Evolutionary conservation across 2,888 invertebrate genomes (phyloP).

Genomic region (Ophioninae sp.): DNA sequence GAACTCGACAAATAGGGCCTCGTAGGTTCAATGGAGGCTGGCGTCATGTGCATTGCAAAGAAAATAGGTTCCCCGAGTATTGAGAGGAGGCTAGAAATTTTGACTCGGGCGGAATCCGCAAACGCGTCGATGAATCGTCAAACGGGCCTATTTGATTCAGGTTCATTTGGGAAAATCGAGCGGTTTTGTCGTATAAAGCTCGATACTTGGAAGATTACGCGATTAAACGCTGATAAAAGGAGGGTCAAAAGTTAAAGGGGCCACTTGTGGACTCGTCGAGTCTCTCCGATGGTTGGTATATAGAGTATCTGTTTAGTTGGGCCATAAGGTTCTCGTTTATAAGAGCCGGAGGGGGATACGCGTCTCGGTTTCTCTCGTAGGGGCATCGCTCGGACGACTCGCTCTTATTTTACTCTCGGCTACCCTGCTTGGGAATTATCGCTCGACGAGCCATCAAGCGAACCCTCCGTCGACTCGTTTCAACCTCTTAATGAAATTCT

Average conservation of each 20-base stretch:
- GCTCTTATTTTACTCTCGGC: constrained; percentile 47
- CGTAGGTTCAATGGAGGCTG: no score
- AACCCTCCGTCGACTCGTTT: constrained; percentile 80
- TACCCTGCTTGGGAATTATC: constrained; percentile 80
- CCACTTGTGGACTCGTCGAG: constrained; percentile 80
- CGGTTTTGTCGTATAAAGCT: constrained; percentile 42
- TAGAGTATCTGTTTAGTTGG: constrained; percentile 80
- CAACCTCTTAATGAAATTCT: constrained; percentile 82
- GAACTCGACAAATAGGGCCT: no score
- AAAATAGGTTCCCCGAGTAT: no score
- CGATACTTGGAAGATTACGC: constrained; percentile 73
- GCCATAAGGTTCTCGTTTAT: constrained; percentile 80
- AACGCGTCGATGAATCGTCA: background rate
- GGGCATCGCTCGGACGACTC: constrained; percentile 61
- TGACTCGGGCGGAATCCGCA: background rate
- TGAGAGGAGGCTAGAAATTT: no score
- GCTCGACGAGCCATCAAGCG: constrained; percentile 81
- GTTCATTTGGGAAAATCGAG: constrained; percentile 33
- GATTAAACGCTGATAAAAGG: constrained; percentile 79
- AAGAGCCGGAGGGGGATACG: constrained; percentile 71
- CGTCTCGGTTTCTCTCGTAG: constrained; percentile 59
- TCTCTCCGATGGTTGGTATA: constrained; percentile 38
- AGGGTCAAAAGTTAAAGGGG: constrained; percentile 81
- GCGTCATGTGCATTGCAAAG: no score
- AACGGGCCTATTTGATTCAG: background rate